Evolutionary conservation across 2,797 vertebrate species (phyloP), one percentile per base, ranked within the genome.

Genomic region (Melanotaenia parkinsoni): DNA sequence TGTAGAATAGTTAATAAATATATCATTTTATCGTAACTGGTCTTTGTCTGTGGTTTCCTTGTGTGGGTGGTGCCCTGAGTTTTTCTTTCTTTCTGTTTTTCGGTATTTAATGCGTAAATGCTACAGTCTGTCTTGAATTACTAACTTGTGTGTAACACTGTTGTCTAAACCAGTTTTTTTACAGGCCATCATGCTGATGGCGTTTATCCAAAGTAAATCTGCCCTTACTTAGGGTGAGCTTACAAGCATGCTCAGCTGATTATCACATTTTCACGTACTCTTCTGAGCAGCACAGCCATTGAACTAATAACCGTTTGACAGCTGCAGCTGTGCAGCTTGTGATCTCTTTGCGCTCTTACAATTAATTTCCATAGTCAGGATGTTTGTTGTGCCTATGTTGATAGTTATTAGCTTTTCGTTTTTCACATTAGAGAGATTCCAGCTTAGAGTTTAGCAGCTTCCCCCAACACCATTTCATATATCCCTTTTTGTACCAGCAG

Each of bases 261-360:
- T 64, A 71, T 63, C 7, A 6, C 59, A 72, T 67, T 45, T 24
- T 67, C 67, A 74, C 62, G 26, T 32, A 66, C 16, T 68, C 30
- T 14, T 18, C 40, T 38, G 38, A 10, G 35, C 40, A 6, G 35
- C 57, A 26, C 33, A 56, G 70, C 68, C 70, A 63, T 57, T 62
- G 9, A 33, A 61, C 35, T 54, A 20, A 45, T 50, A 37, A 59
- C 40, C 13, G 11, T 24, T 40, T 47, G 51, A 24, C 69, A 63
- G 68, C 71, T 72, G 77, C 68, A 64, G 53, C 26, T 74, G 9
- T 33, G 40, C 35, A 12, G 56, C 58, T 58, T 4, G 0, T 57
- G 60, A 50, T 58, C 22, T 53, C 24, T 37, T 62, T 30, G 11
- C 8, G 9, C 20, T 13, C 7, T 4, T 16, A 74, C 24, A 30